Percentiles rank a stretch among this genome's conserved stretches.
phyloP scores from a whole-genome alignment of 2,888 invertebrate genomes.

The Parochlus steinenii region DNA sequence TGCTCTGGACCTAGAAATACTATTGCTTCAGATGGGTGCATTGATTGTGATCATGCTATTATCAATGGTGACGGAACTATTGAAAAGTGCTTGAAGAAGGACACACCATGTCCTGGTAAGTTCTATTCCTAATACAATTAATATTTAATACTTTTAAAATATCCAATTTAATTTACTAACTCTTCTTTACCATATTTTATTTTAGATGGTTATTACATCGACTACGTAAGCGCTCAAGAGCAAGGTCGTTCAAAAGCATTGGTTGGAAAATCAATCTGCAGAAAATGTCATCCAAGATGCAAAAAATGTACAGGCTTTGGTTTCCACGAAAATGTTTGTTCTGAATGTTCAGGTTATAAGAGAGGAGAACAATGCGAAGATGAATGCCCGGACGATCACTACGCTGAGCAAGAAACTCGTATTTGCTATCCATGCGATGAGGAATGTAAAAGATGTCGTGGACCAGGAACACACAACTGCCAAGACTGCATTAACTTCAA shows the following conservation, averaged over 20 bases:
- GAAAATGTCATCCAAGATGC: conserved; percentile 80
- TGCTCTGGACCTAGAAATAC: conserved; percentile 78
- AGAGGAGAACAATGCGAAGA: conserved; percentile 82
- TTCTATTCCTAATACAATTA: conserved; percentile 16
- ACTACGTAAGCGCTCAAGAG: conserved; percentile 63
- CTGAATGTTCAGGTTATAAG: conserved; percentile 71
- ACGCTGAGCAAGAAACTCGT: conserved; percentile 53
- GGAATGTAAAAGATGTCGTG: conserved; percentile 74
- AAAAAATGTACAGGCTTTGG: conserved; percentile 78
- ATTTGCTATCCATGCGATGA: conserved; percentile 58
- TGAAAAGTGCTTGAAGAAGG: conserved; percentile 58
- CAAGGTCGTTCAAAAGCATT: conserved; percentile 53
- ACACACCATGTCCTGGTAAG: conserved; percentile 66
- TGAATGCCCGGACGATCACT: conserved; percentile 73
- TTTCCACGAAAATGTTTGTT: conserved; percentile 71
- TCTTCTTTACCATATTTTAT: conserved; percentile 5
- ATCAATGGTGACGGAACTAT: conserved; percentile 55
- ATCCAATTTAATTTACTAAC: neutral
- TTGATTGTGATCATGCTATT: conserved; percentile 80
- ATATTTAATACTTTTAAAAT: neutral
- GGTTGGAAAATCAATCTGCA: conserved; percentile 73
- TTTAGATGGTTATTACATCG: conserved; percentile 56
- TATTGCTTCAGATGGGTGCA: conserved; percentile 71
- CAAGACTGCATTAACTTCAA: conserved; percentile 60
- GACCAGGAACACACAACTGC: conserved; percentile 61